Percentiles rank a stretch among this genome's conserved stretches.
Conservation (phyloP, 2,797 vertebrate genomes). For the Spatula versicolor region DNA sequence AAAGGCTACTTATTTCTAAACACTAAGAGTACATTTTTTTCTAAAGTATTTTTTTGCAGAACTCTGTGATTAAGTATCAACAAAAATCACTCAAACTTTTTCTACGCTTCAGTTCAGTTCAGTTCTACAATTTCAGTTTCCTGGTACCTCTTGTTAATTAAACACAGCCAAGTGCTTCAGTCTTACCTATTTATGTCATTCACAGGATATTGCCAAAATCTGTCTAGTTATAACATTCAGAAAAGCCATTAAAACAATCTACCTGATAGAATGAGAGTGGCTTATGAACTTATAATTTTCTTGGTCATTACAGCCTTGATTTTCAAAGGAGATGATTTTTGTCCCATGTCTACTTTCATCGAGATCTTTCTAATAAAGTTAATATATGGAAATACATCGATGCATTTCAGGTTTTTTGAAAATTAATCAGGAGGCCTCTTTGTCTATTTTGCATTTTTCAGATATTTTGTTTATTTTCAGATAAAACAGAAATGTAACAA, state of each 20-base stretch:
- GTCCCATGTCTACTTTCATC: neutral
- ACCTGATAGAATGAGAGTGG: neutral
- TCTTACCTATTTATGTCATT: neutral
- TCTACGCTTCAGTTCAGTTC: neutral
- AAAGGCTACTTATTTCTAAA: neutral
- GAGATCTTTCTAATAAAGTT: neutral
- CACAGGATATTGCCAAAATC: neutral
- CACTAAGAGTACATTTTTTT: neutral
- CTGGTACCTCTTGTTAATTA: neutral
- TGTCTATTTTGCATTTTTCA: neutral
- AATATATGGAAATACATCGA: neutral
- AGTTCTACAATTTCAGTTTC: neutral
- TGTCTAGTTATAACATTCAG: neutral
- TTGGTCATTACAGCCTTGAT: neutral
- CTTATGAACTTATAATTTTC: neutral
- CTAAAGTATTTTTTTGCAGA: neutral
- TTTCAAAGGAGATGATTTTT: neutral
- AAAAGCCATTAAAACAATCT: conserved; percentile 35
- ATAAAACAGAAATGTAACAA: neutral
- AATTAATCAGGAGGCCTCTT: neutral
- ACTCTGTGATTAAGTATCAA: neutral
- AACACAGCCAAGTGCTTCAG: neutral
- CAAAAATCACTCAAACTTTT: neutral
- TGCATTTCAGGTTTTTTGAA: neutral
- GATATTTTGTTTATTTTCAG: neutral